These are phyloP conservation scores for Brachionus rotundiformis DNA, from an alignment of 1,140 invertebrate genomes.

Conservation along the genomic window DNA sequence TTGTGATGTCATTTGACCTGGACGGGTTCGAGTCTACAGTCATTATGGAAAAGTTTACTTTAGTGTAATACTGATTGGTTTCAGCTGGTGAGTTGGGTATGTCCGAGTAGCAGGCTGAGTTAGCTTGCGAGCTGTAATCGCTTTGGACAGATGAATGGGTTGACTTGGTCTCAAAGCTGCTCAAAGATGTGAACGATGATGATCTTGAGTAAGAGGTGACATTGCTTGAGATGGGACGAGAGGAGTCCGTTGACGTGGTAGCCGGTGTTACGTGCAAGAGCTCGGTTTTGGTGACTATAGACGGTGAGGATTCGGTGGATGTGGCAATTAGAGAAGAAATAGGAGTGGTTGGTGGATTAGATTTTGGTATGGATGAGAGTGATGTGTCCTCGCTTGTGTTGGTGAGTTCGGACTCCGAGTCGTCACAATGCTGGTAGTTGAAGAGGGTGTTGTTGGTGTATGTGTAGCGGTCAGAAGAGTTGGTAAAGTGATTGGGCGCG, in stretches of 20 bases:
- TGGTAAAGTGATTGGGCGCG: not conserved
- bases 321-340: not conserved
- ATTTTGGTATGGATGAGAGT: not conserved
- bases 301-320: conserved; percentile 17
- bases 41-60: not conserved
- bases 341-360: not conserved
- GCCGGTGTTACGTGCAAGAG: conserved; percentile 11
- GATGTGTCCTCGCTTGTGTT: not conserved
- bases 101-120: not conserved
- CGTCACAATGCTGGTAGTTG: conserved; percentile 34
- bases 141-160: not conserved
- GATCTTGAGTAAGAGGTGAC: not conserved
- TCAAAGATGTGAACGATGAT: not conserved
- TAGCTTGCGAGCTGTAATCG: not conserved
- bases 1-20: conserved; percentile 13
- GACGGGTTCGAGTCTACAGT: conserved; percentile 26
- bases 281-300: not conserved
- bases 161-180: conserved; percentile 20
- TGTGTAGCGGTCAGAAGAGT: not conserved
- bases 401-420: not conserved
- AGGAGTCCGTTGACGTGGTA: not conserved
- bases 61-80: not conserved
- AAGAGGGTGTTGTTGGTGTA: not conserved
- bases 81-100: not conserved
- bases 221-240: not conserved